Evolutionary conservation across 2,797 vertebrate species (phyloP), one percentile per base, ranked within the genome.

Genomic region (Eulemur rubriventer): DNA sequence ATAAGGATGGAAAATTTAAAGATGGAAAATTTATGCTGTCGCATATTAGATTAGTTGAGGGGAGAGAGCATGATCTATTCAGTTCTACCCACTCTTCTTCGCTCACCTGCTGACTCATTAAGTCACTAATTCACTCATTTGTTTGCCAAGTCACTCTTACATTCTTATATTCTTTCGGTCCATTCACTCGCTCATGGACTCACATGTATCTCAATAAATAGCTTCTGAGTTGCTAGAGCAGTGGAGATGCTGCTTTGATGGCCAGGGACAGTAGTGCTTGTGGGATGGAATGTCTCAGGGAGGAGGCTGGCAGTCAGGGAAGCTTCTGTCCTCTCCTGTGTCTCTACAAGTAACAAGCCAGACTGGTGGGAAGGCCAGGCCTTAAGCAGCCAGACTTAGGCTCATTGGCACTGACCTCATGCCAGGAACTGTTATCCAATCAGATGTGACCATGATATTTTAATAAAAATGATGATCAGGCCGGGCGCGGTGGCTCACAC

Each of bases 81-180:
- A 59, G 72, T 91, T 92, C 92, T 73, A 46, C 35, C 92, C 81
- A 89, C 24, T 48, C 55, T 57, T 90, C 63, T 86, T 84, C 90
- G 52, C 87, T 94, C 75, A 16, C 94, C 94, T n/a, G 33, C 88
- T 88, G 85, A 96, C 61, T 88, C 91, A 93, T 87, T 90, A 91
- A 81, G 87, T 87, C 88, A 80, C 95, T 89, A 93, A 97, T 94
- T 85, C 72, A 81, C 76, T 92, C 69, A 22, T 91, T 91, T 48
- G 6, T 67, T 89, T 84, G 55, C 72, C 55, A 43, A 33, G 61
- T 81, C 59, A 81, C 57, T 59, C 79, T 43, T 41, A 72, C 6
- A 35, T 46, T 30, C 81, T 48, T 35, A 33, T 10, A 22, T 78
- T 69, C 28, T 79, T 75, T 73, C 38, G 48, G 65, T 59, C 81